Evolutionary conservation across 1,140 invertebrate genomes (phyloP).

Genomic region (Drosophila suzukii): DNA sequence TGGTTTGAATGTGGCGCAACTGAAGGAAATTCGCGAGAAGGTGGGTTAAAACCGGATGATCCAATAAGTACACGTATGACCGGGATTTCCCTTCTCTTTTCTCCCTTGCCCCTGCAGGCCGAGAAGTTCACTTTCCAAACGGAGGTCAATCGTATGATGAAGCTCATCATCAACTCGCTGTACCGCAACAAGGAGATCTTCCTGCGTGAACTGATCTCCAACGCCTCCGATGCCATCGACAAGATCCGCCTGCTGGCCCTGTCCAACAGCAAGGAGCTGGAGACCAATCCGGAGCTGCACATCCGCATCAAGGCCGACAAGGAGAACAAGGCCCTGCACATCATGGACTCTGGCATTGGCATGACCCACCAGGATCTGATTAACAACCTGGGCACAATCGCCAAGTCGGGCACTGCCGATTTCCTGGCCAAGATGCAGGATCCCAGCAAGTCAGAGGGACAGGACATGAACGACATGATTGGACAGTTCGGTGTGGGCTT

Average conservation of each 20-base stretch:
- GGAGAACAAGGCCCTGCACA: slow-evolving; percentile 96
- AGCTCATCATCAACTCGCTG: slow-evolving; percentile 99
- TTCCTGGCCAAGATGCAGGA: slow-evolving; percentile 98
- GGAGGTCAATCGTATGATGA: slow-evolving; percentile 99
- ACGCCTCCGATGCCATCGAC: slow-evolving; percentile 97
- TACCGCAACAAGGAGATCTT: slow-evolving; percentile 99
- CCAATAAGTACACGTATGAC: slow-evolving; percentile 28
- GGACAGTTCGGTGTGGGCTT: slow-evolving; percentile 99
- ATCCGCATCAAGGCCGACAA: slow-evolving; percentile 99
- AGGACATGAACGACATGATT: slow-evolving; percentile 93
- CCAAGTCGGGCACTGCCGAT: slow-evolving; percentile 99
- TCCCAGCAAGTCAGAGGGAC: slow-evolving; percentile 78
- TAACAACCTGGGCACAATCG: slow-evolving; percentile 99
- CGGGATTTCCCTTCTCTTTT: slow-evolving; percentile 3
- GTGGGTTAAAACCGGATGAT: slow-evolving; percentile 32
- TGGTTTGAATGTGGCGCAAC: slow-evolving; percentile 96
- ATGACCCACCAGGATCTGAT: slow-evolving; percentile 98
- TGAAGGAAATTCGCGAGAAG: slow-evolving; percentile 95
- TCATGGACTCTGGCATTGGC: slow-evolving; percentile 98
- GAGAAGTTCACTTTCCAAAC: slow-evolving; percentile 98
- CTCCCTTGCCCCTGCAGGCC: slow-evolving; percentile 84
- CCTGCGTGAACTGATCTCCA: slow-evolving; percentile 98
- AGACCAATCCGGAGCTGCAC: slow-evolving; percentile 92
- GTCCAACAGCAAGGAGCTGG: slow-evolving; percentile 92
- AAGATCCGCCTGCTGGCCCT: slow-evolving; percentile 97